Evolutionary conservation across 53 echinoderm and acorn worm species (phyloP), one percentile per base, ranked within the genome.

Genomic region (Actinopyga echinites): DNA sequence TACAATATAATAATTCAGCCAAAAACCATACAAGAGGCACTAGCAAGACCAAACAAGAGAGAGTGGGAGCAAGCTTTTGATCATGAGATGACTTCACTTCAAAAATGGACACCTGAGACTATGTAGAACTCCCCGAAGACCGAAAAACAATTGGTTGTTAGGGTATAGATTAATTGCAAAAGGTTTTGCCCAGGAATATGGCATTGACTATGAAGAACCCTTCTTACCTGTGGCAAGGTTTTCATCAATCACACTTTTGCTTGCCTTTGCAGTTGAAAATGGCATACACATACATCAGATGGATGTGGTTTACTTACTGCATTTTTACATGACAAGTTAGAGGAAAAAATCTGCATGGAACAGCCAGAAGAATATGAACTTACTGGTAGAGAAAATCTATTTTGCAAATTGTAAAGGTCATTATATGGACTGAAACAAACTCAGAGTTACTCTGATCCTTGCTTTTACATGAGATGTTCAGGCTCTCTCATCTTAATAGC

Each of bases 61-160:
- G 26, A 59, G 5, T 59, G 59, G 59, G 10, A 58, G 59, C 59
- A 58, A 58, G 59, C 59, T 58, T 11, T 58, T 58, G 59, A 58
- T 7, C 4, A 58, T 25, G 59, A 58, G 25, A 60, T 60, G 6
- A n/a, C 61, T 60, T 60, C 61, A 60, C 61, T 60, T 8, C 19
- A 26, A 60, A 60, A 60, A 60, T 60, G 61, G 24, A 60, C 61
- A 60, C 61, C 8, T 60, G 61, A n/a, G 61, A 60, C 61, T 58
- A 58, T 58, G 59, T 58, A 7, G 25, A 58, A 13, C 59, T 58
- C 25, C 59, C 6, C 6, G 59, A 58, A 25, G 59, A 11, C 25
- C 59, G 15, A 58, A 58, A 58, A 58, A 58, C 59, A 5, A 58
- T 58, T 58, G 59, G 59, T 58, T 58, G 59, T 25, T 23, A 58